Evolutionary conservation across 2,113 vertebrate species (phyloP), one percentile per base, ranked within the genome.

Genomic region (Apistogramma diplotaenia): DNA sequence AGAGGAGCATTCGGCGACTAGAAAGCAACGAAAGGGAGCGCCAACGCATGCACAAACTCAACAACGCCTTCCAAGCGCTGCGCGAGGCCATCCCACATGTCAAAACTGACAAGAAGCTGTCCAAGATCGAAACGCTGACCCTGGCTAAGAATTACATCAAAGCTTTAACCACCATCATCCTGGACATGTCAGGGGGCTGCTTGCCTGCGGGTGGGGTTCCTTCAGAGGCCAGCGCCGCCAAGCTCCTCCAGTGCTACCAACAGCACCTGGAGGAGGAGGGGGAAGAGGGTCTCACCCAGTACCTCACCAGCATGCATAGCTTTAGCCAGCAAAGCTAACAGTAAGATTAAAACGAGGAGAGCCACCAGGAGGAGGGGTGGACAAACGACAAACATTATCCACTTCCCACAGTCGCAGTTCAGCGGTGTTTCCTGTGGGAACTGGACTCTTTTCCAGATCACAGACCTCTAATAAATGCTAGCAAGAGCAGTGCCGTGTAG

Each of bases 111-210:
- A 98, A 97, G 93, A 99, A 99, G 84, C 96, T 99, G 5, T 99
- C 98, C 92, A 99, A 99, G 94, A 99, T 99, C 4, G 98, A 99
- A 94, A 99, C 98, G 0, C 96, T 99, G 74, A 99, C 98, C 0
- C 93, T 99, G 92, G 98, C 98, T 84, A 99, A 99, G 94, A 99
- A 99, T 82, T 99, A 99, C 93, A 99, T 99, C 82, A 98, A 98
- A 83, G 95, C 98, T 6, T 90, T 99, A 86, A 99, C 98, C n/a
- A 95, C 96, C 85, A 97, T 97, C 78, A 95, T 99, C 89, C 94
- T 99, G 86, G 95, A 95, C 74, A 97, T 99, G 97, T 97, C 97
- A 8, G 97, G 95, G 0, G 94, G 95, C 37, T 95, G 96, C 88
- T 93, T 96, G 21, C 95, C 96, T 0, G 70, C 90, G 1, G 88